These are phyloP conservation scores for Cheilosia soror DNA, from an alignment of 2,888 invertebrate genomes.

Conservation along the genomic window DNA sequence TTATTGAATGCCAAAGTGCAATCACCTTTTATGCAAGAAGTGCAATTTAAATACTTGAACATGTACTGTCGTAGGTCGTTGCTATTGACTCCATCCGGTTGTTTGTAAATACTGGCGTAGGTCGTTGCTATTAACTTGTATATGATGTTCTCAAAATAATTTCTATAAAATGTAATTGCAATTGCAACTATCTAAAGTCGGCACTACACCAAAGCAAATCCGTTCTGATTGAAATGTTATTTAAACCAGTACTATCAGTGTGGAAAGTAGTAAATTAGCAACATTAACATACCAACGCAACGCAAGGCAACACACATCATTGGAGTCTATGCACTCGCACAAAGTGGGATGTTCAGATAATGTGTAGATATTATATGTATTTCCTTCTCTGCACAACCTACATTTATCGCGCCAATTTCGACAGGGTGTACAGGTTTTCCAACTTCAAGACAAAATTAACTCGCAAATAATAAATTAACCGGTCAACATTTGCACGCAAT, in stretches of 20 bases:
- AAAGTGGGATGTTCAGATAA: conserved; percentile 9
- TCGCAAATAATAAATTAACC: conserved; percentile 16
- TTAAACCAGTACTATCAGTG: conserved; percentile 19
- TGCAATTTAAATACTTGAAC: too few species aligned
- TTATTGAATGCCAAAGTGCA: too few species aligned
- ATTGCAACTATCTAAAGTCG: background rate
- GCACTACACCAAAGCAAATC: conserved; percentile 1
- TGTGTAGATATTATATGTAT: background rate
- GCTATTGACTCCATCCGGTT: too few species aligned
- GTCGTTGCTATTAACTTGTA: too few species aligned
- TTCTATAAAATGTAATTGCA: background rate
- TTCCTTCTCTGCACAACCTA: conserved; percentile 13
- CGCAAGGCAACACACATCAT: conserved; percentile 17
- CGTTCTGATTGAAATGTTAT: conserved; percentile 22
- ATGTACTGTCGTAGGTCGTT: too few species aligned
- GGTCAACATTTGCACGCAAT: conserved; percentile 15
- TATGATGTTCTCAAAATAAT: background rate
- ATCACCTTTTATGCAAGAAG: too few species aligned
- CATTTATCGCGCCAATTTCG: conserved; percentile 13
- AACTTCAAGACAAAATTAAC: conserved; percentile 13
- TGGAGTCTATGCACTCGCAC: conserved; percentile 14
- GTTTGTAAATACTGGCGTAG: too few species aligned
- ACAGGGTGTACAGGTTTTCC: conserved; percentile 21
- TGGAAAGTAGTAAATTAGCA: conserved; percentile 39
- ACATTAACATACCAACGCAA: conserved; percentile 16